Percentiles rank a stretch among this genome's conserved stretches.
Conservation (phyloP, 1,140 invertebrate species). For the Ceratina calcarata region DNA sequence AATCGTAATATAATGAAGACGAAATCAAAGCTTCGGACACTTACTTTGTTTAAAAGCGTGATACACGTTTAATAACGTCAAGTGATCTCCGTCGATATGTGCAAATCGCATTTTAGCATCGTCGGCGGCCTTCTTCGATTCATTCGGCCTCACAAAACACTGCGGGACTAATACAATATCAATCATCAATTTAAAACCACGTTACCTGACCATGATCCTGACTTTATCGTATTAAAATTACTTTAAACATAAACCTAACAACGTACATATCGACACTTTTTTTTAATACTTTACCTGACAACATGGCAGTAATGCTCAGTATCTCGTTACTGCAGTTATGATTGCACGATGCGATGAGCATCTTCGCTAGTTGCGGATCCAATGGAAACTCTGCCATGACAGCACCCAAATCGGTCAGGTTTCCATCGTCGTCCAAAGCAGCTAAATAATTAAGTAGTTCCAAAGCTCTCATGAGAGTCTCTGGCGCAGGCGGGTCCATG, state of each 20-base stretch:
- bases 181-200: constrained; percentile 79
- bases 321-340: constrained; percentile 99
- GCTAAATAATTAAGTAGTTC: constrained; percentile 99
- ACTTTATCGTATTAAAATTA: constrained; percentile 35
- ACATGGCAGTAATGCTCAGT: constrained; percentile 98
- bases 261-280: constrained; percentile 14
- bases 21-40: constrained; percentile 75
- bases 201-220: constrained; percentile 66
- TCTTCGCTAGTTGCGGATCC: constrained; percentile 99
- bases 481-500: constrained; percentile 99
- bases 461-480: constrained; percentile 99
- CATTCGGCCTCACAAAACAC: constrained; percentile 99
- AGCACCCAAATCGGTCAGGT: constrained; percentile 96
- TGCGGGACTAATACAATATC: constrained; percentile 93
- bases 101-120: constrained; percentile 99
- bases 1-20: background rate
- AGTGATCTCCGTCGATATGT: constrained; percentile 99
- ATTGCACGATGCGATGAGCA: constrained; percentile 98
- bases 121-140: constrained; percentile 99
- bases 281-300: constrained; percentile 90
- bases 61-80: constrained; percentile 96
- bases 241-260: constrained; percentile 31
- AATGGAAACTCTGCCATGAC: constrained; percentile 99
- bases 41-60: constrained; percentile 99
- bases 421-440: constrained; percentile 97